A percentile compares a stretch with the other conserved stretches of the same genome.
These are phyloP conservation scores for Tetraneura akinire DNA, from an alignment of 1,140 invertebrate genomes.

Conservation along the genomic window DNA sequence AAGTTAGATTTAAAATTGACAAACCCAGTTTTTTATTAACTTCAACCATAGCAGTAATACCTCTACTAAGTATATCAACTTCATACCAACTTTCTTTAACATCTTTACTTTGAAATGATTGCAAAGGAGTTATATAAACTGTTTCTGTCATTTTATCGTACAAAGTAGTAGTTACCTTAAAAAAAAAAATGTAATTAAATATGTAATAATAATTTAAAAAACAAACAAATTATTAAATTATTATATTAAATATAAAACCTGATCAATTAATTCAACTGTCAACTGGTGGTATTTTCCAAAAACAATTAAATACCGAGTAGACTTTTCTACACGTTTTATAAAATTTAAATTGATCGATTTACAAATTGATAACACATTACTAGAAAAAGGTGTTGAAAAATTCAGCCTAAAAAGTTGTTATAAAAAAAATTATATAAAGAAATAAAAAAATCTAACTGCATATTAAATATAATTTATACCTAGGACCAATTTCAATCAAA, in stretches of 20 bases:
- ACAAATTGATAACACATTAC: slow-evolving; percentile 93
- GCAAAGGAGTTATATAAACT: slow-evolving; percentile 70
- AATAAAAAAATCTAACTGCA: no score
- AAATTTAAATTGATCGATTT: slow-evolving; percentile 74
- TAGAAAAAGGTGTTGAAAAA: slow-evolving; percentile 92
- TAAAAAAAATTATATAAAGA: no score
- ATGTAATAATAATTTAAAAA: no score
- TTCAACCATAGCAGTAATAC: slow-evolving; percentile 76
- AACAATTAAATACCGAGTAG: slow-evolving; percentile 75
- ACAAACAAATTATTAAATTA: neutral
- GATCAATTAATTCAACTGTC: slow-evolving; percentile 24
- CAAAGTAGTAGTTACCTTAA: slow-evolving; percentile 58
- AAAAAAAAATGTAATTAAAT: neutral
- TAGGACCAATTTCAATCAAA: slow-evolving; percentile 78
- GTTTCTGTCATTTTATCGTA: slow-evolving; percentile 86
- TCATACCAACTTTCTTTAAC: slow-evolving; percentile 76
- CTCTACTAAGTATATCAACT: slow-evolving; percentile 78
- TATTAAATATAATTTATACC: slow-evolving; percentile 61
- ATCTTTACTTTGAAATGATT: slow-evolving; percentile 72
- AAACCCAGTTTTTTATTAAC: slow-evolving; percentile 81
- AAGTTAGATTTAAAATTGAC: slow-evolving; percentile 35
- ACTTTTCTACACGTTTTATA: slow-evolving; percentile 78
- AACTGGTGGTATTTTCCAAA: slow-evolving; percentile 57
- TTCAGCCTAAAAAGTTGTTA: slow-evolving; percentile 69
- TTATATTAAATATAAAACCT: slow-evolving; percentile 15